phyloP scores from a whole-genome alignment of 2,797 vertebrate species.

The Salarias fasciatus region DNA sequence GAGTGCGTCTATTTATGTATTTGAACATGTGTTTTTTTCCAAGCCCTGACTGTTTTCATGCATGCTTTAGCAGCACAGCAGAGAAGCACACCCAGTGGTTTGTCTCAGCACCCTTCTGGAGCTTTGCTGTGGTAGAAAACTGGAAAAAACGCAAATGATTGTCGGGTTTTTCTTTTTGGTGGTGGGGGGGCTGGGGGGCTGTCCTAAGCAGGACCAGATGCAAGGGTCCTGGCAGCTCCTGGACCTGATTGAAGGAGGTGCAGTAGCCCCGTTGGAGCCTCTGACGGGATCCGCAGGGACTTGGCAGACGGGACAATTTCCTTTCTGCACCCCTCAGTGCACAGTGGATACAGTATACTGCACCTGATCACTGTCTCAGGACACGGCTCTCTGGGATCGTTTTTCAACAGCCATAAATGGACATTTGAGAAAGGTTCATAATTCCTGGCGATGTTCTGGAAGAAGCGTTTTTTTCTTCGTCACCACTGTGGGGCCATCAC shows the following conservation, averaged over 20 bases:
- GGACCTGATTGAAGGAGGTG: slow-evolving; percentile 60
- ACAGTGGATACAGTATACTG: slow-evolving; percentile 13
- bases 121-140: slow-evolving; percentile 39
- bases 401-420: no score
- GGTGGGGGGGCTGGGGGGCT: no score
- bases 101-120: slow-evolving; percentile 39
- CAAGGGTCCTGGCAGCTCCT: slow-evolving; percentile 59
- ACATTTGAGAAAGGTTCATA: background rate
- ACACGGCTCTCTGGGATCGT: no score
- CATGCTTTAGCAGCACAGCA: slow-evolving; percentile 55
- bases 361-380: slow-evolving; percentile 8
- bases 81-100: slow-evolving; percentile 55
- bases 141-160: slow-evolving; percentile 65
- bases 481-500: slow-evolving; percentile 5
- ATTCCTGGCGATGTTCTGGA: background rate
- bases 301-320: slow-evolving; percentile 58
- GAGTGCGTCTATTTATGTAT: slow-evolving; percentile 67
- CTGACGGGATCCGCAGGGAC: slow-evolving; percentile 47
- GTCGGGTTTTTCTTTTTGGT: slow-evolving; percentile 61
- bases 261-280: slow-evolving; percentile 55
- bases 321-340: slow-evolving; percentile 42
- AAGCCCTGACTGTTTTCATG: slow-evolving; percentile 53
- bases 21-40: slow-evolving; percentile 55
- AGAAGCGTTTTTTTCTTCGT: background rate
- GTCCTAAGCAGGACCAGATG: slow-evolving; percentile 78